phyloP scores from a whole-genome alignment of 2,113 vertebrate species.

The Anguilla japonica region DNA sequence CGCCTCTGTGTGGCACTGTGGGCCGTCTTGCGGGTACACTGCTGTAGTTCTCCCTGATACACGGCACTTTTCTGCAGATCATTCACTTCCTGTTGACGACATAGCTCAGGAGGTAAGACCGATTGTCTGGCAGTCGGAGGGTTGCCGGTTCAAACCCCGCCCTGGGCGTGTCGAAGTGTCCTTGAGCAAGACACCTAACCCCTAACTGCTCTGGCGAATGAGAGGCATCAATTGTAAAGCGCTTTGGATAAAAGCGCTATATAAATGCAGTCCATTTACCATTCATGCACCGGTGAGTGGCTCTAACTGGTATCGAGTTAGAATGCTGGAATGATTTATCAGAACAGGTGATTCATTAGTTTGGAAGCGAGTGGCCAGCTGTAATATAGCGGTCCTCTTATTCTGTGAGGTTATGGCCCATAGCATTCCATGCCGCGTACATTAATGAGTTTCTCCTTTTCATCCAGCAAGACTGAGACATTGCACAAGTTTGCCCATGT shows the following conservation, averaged over 20 bases:
- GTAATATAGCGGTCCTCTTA: background rate
- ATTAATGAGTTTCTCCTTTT: background rate
- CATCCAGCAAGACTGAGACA: background rate
- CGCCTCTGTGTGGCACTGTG: background rate
- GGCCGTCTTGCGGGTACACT: background rate
- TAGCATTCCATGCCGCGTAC: background rate
- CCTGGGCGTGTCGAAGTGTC: too few relatives aligned
- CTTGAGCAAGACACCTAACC: too few relatives aligned
- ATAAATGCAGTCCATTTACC: too few relatives aligned
- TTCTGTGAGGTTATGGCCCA: background rate
- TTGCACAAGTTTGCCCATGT: background rate
- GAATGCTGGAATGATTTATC: background rate
- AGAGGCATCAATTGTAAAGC: too few relatives aligned
- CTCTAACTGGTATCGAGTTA: background rate
- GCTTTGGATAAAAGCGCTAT: too few relatives aligned
- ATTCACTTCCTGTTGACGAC: background rate
- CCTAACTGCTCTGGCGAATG: too few relatives aligned
- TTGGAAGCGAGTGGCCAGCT: background rate
- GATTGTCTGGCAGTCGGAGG: too few relatives aligned
- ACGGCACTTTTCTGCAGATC: background rate
- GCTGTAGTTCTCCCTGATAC: background rate
- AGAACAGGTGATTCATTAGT: background rate
- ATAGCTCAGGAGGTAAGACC: too few relatives aligned
- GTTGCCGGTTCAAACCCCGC: too few relatives aligned
- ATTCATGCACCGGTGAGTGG: background rate